Evolutionary conservation across 2,888 invertebrate species (phyloP), one percentile per base, ranked within the genome.

Genomic region (Apocheima hispidaria): DNA sequence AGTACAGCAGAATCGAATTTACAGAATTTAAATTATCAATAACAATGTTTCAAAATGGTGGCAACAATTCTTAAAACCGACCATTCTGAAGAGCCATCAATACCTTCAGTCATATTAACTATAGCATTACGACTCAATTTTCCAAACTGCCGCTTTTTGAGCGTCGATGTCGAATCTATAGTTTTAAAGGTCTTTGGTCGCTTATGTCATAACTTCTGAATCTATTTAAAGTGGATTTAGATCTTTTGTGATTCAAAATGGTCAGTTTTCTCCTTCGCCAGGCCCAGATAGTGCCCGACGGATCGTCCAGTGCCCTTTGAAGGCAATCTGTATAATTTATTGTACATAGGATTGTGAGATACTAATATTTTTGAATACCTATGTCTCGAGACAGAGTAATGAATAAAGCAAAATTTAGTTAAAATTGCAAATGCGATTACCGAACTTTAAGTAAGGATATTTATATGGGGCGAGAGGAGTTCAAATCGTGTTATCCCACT

Each of bases 311-410:
- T 30, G 46, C 46, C 46, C 30, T 12, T 23, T n/a, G 18, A 18
- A 46, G 46, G 33, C 52, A 48, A 40, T 57, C 50, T 61, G 55
- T 57, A 50, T 54, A 58, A 53, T 51, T 51, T 66, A 33, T 46
- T 46, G 66, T 66, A 58, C 23, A 63, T 62, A 62, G 30, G 40
- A 51, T 51, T 46, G 40, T 28, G 40, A 52, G 14, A 52, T 52
- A 52, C 51, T 52, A 51, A 51, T 51, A 41, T 52, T 52, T 51
- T 52, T 52, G 28, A 20, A 26, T 51, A 36, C 36, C 36, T 38
- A 38, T 49, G 26, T 49, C 1, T 9, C 6, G n/a, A 49, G 20
- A 35, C 14, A 2, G 49, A 38, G 50, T 38, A 18, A 26, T 12
- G n/a, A 14, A 14, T 53, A 53, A 53, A 53, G 30, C 33, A 33